Evolutionary conservation across 2,888 invertebrate species (phyloP).

Genomic region (Trissoscelio sp.): DNA sequence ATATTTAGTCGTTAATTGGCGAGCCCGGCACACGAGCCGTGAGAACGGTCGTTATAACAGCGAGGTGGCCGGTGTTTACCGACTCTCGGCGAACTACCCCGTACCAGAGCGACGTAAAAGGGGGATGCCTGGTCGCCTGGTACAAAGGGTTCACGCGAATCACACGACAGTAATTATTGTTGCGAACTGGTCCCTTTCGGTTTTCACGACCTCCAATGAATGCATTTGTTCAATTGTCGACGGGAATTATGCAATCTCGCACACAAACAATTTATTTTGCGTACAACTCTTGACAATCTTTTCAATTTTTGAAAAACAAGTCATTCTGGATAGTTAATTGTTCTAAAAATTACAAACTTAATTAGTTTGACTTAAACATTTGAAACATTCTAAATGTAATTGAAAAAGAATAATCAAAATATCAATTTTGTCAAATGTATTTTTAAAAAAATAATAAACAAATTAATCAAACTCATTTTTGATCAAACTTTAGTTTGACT

Average conservation of each 20-base stretch:
- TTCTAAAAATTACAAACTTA: no score
- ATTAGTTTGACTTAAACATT: no score
- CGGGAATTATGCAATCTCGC: slow-evolving; percentile 19
- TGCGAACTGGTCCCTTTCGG: slow-evolving; percentile 52
- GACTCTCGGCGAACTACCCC: slow-evolving; percentile 66
- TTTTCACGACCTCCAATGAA: slow-evolving; percentile 42
- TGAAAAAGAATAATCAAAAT: no score
- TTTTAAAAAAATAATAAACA: no score
- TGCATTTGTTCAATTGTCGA: slow-evolving; percentile 42
- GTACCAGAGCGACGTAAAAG: slow-evolving; percentile 31
- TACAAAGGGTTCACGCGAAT: slow-evolving; percentile 69
- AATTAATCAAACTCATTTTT: no score
- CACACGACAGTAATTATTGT: slow-evolving; percentile 69
- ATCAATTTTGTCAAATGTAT: no score
- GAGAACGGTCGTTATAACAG: slow-evolving; percentile 78
- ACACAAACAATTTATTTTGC: slow-evolving; percentile 6
- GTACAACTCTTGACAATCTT: no score
- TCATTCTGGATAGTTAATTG: no score
- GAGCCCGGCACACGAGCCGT: slow-evolving; percentile 73
- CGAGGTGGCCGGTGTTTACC: slow-evolving; percentile 69
- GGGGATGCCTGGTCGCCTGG: slow-evolving; percentile 51
- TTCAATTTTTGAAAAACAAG: no score
- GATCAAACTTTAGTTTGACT: no score
- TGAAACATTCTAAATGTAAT: no score
- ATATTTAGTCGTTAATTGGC: slow-evolving; percentile 75